These are phyloP conservation scores for Zelleria hepariella DNA, from an alignment of 2,888 invertebrate species.

Conservation along the genomic window DNA sequence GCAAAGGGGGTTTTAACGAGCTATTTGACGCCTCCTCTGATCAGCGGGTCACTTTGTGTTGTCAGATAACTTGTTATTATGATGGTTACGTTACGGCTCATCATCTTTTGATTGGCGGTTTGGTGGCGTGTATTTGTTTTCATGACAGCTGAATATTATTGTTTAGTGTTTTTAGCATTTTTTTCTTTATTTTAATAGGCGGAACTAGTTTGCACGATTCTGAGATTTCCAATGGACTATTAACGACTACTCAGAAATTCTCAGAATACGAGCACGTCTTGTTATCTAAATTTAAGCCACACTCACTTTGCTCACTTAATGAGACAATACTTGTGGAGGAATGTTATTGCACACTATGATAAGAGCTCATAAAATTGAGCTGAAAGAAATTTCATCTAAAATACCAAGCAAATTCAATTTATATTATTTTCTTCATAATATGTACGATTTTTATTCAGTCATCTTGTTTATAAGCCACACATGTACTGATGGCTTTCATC, in stretches of 20 bases:
- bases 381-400: too few relatives aligned
- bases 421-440: too few relatives aligned
- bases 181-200: background rate
- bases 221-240: too few relatives aligned
- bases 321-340: too few relatives aligned
- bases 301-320: too few relatives aligned
- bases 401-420: too few relatives aligned
- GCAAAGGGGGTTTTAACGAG: slow-evolving; percentile 61
- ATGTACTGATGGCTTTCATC: background rate
- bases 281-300: too few relatives aligned
- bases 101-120: slow-evolving; percentile 24
- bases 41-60: slow-evolving; percentile 30
- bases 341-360: too few relatives aligned
- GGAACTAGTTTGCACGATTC: background rate
- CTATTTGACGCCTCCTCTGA: slow-evolving; percentile 60
- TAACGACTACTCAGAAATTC: too few relatives aligned
- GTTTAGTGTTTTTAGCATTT: background rate
- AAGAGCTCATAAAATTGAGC: too few relatives aligned
- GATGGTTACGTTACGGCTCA: slow-evolving; percentile 14
- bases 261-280: too few relatives aligned
- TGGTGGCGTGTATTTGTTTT: slow-evolving; percentile 48
- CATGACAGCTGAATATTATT: slow-evolving; percentile 34
- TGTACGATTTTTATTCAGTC: too few relatives aligned
- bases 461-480: background rate
- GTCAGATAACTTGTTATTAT: slow-evolving; percentile 44